These are phyloP conservation scores for Seira sanloemensis DNA, from an alignment of 2,888 invertebrate species.

Conservation along the genomic window DNA sequence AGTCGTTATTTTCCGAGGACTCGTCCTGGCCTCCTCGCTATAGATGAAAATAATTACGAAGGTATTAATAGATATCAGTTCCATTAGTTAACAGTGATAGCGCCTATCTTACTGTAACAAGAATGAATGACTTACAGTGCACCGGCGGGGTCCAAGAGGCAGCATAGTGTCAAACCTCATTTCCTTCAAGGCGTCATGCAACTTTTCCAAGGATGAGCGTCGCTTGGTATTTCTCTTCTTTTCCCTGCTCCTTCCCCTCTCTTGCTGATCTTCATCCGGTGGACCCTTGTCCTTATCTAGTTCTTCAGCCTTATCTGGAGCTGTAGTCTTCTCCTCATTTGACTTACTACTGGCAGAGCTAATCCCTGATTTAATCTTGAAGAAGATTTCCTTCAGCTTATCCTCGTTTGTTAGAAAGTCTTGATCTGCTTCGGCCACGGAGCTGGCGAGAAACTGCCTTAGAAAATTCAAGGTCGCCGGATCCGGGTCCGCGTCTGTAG, in stretches of 20 bases:
- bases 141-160: slow-evolving; percentile 68
- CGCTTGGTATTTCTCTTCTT: slow-evolving; percentile 58
- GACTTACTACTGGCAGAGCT: slow-evolving; percentile 14
- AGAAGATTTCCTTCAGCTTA: slow-evolving; percentile 53
- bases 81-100: neutral
- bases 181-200: slow-evolving; percentile 72
- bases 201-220: slow-evolving; percentile 71
- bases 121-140: slow-evolving; percentile 48
- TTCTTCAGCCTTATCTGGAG: neutral
- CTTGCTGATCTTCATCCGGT: slow-evolving; percentile 30
- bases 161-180: slow-evolving; percentile 72
- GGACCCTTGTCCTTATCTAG: slow-evolving; percentile 25
- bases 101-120: neutral
- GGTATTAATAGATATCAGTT: neutral
- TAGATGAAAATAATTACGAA: neutral
- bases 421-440: no score
- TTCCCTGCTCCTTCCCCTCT: slow-evolving; percentile 48
- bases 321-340: neutral
- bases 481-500: no score
- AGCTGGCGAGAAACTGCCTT: no score
- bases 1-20: neutral
- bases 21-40: slow-evolving; percentile 37
- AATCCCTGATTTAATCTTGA: slow-evolving; percentile 47
- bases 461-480: no score
- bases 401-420: no score